phyloP scores from a whole-genome alignment of 1,140 invertebrate genomes.

The Neuroterus valhalla region DNA sequence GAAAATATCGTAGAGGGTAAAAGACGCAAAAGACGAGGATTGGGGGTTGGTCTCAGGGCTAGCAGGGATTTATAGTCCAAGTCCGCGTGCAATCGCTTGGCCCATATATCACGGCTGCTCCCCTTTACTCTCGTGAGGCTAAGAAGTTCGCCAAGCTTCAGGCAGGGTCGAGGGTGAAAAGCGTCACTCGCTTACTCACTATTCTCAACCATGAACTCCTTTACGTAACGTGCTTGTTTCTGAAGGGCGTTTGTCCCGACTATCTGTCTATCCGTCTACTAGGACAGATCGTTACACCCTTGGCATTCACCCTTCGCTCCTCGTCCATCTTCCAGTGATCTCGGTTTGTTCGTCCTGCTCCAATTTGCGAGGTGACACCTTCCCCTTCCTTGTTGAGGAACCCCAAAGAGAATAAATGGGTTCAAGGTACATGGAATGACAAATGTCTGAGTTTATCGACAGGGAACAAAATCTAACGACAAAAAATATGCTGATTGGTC shows the following conservation, averaged over 20 bases:
- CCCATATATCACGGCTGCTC: constrained; percentile 51
- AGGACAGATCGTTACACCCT: constrained; percentile 45
- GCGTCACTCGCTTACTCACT: constrained; percentile 49
- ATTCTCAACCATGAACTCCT: constrained; percentile 31
- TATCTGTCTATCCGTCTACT: constrained; percentile 33
- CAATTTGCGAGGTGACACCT: constrained; percentile 27
- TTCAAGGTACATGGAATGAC: neutral
- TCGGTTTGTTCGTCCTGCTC: constrained; percentile 18
- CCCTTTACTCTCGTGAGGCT: constrained; percentile 37
- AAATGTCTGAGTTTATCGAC: neutral
- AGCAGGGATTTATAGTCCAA: constrained; percentile 60
- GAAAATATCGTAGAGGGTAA: constrained; percentile 30
- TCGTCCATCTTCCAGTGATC: constrained; percentile 26
- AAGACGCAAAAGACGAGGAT: constrained; percentile 14
- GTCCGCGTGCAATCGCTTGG: constrained; percentile 60
- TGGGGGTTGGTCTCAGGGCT: constrained; percentile 38
- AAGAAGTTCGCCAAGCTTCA: constrained; percentile 47
- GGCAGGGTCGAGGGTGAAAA: constrained; percentile 53
- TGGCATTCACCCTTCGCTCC: constrained; percentile 36
- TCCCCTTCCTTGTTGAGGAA: constrained; percentile 1
- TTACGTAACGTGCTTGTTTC: constrained; percentile 24
- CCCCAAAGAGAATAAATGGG: constrained; percentile 16
- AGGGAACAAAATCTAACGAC: constrained; percentile 13
- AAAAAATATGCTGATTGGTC: neutral
- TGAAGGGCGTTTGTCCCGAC: no score